Evolutionary conservation across 1,140 invertebrate genomes (phyloP).

Genomic region (Hetaerina americana): DNA sequence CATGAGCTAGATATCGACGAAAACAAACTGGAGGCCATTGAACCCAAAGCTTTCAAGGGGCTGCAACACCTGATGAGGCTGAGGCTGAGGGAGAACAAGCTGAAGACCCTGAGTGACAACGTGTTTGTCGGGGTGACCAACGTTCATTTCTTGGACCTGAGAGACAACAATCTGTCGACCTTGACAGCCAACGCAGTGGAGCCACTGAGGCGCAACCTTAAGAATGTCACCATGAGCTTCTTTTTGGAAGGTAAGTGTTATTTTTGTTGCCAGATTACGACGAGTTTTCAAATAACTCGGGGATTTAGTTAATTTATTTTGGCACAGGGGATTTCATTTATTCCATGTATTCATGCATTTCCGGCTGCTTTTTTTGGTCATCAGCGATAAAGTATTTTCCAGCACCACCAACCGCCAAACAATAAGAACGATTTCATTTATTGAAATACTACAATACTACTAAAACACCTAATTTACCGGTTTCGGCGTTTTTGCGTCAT

Average conservation of each 20-base stretch:
- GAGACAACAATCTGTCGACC: conserved; percentile 55
- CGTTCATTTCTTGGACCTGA: conserved; percentile 53
- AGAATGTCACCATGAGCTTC: conserved; percentile 52
- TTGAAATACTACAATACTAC: too few species aligned
- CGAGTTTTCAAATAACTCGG: too few species aligned
- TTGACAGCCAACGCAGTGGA: conserved; percentile 55
- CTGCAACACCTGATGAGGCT: conserved; percentile 50
- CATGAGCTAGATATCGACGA: conserved; percentile 47
- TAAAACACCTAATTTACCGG: too few species aligned
- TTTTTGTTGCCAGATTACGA: too few species aligned
- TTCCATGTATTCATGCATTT: too few species aligned
- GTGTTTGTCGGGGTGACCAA: conserved; percentile 48
- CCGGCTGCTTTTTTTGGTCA: too few species aligned
- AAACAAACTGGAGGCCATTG: conserved; percentile 53
- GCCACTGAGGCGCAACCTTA: conserved; percentile 59
- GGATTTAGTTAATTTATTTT: too few species aligned
- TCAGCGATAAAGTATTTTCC: too few species aligned
- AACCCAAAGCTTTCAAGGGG: conserved; percentile 53
- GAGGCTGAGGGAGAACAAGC: conserved; percentile 50
- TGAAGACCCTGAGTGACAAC: conserved; percentile 45
- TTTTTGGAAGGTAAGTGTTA: conserved; percentile 64
- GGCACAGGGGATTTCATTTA: too few species aligned
- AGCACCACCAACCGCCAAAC: too few species aligned
- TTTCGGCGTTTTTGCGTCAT: too few species aligned
- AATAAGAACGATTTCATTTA: too few species aligned